These are phyloP conservation scores for Podarcis raffonei DNA, from an alignment of 2,113 vertebrate genomes.

Conservation along the genomic window DNA sequence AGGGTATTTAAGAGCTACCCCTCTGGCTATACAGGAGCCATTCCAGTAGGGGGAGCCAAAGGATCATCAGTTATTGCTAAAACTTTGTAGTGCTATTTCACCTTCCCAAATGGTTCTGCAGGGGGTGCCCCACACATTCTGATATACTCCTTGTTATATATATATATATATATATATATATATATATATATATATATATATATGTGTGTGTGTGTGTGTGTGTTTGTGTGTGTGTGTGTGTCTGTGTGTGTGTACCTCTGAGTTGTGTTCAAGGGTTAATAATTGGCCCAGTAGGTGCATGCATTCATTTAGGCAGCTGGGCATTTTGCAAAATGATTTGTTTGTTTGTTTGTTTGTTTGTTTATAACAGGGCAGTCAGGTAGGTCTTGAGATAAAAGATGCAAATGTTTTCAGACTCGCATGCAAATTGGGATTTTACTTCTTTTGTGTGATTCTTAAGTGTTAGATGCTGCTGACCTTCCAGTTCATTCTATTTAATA, in stretches of 20 bases:
- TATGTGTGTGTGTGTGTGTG: no score
- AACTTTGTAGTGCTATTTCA: not conserved
- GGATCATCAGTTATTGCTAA: not conserved
- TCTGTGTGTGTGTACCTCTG: no score
- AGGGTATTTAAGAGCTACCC: no score
- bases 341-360: not conserved
- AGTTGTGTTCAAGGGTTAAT: not conserved
- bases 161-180: no score
- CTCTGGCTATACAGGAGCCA: not conserved
- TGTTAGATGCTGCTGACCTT: not conserved
- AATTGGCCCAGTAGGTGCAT: not conserved
- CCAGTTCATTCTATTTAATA: not conserved
- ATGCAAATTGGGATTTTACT: not conserved
- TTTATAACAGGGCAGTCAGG: not conserved
- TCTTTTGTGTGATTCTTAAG: not conserved
- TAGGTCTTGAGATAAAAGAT: not conserved
- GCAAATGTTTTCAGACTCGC: not conserved
- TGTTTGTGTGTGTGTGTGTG: no score
- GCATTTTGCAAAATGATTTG: not conserved
- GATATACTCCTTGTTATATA: no score
- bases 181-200: no score
- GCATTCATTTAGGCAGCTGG: not conserved
- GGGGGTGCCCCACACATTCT: no score
- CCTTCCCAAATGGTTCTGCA: not conserved
- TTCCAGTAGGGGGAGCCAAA: not conserved